These are phyloP conservation scores for Phrynocephalus forsythii DNA, from an alignment of 2,797 vertebrate species.

Conservation along the genomic window DNA sequence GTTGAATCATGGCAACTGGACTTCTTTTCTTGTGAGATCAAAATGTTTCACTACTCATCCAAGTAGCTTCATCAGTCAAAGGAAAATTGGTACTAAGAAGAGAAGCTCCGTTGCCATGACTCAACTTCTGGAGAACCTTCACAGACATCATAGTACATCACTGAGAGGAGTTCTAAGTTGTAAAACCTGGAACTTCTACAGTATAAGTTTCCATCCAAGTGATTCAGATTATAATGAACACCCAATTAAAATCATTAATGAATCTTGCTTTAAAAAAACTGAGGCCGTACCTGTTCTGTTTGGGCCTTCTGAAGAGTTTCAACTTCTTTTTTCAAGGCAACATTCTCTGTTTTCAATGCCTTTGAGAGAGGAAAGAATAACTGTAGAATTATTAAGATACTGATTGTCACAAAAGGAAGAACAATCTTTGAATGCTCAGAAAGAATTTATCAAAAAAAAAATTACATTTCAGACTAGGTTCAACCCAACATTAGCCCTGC, in stretches of 20 bases:
- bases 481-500: background rate
- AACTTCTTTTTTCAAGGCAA: conserved; percentile 83
- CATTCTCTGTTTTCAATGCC: conserved; percentile 84
- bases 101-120: too few relatives aligned
- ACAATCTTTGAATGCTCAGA: too few relatives aligned
- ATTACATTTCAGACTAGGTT: background rate
- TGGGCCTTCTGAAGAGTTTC: conserved; percentile 83
- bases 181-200: background rate
- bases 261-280: background rate
- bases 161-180: too few relatives aligned
- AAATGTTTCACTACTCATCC: too few relatives aligned
- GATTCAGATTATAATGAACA: background rate
- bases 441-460: background rate
- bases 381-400: background rate
- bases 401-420: background rate
- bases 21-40: too few relatives aligned
- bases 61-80: too few relatives aligned
- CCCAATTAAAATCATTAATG: background rate
- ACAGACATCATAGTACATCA: too few relatives aligned
- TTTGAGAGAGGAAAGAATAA: conserved; percentile 65
- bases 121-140: too few relatives aligned
- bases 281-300: conserved; percentile 83
- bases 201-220: background rate
- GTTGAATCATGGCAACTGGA: too few relatives aligned
- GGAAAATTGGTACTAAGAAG: too few relatives aligned